These are phyloP conservation scores for Zoanthus sansibaricus DNA, from an alignment of 92 coral and sea anemone genomes.

Conservation along the genomic window DNA sequence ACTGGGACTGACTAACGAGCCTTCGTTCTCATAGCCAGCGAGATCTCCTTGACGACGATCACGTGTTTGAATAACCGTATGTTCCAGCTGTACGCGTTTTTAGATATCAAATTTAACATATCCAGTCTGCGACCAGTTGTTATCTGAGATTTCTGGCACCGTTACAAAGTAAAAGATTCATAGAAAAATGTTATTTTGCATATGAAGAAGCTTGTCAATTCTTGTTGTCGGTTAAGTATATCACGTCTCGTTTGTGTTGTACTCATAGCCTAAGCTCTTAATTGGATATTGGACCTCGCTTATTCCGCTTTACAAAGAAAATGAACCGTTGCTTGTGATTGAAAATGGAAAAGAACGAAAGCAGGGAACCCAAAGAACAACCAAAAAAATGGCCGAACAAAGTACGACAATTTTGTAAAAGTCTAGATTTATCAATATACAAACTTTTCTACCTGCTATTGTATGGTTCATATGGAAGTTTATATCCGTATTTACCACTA, in stretches of 20 bases:
- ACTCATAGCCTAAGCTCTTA: too few species aligned
- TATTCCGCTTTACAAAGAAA: background rate
- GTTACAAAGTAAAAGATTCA: background rate
- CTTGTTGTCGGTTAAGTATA: background rate
- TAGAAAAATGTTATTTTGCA: background rate
- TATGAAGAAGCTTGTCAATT: background rate
- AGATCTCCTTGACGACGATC: too few species aligned
- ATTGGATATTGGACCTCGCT: background rate
- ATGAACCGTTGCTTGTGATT: background rate
- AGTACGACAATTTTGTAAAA: background rate
- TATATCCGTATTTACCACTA: slow-evolving; percentile 82
- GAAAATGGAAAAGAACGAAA: background rate
- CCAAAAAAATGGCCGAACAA: background rate
- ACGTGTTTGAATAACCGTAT: too few species aligned
- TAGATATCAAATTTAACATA: background rate
- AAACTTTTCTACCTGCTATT: slow-evolving; percentile 88
- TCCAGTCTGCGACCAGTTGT: background rate
- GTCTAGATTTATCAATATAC: slow-evolving; percentile 68
- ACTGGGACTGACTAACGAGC: too few species aligned
- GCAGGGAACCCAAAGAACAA: background rate
- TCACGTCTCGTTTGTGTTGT: background rate
- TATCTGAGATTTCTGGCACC: background rate
- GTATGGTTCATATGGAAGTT: slow-evolving; percentile 87
- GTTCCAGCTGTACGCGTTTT: background rate
- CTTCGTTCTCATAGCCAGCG: too few species aligned